Base-by-base conservation (phyloP, 2,888 invertebrate genomes). In the Diloba caeruleocephala region DNA sequence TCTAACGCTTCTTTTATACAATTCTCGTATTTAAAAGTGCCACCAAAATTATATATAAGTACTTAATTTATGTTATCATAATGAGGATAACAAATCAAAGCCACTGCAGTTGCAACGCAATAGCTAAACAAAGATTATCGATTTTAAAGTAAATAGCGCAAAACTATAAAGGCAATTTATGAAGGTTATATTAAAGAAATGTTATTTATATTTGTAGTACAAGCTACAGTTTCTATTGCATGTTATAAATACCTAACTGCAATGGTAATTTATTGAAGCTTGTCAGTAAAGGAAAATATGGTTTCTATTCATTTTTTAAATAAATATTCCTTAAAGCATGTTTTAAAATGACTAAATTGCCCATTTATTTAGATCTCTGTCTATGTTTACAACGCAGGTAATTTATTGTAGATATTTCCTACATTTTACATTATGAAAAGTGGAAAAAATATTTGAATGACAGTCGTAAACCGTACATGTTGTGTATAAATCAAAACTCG, bases 211-310 rank as follows among this genome's bases (percentile, higher is more conserved):
- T 44, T 50, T 44, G 14, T 51, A 32, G 14, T 42, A 32, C 38
- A 59, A 52, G 31, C 33, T 23, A 54, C 54, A 4, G 29, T 52
- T 59, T 52, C 45, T 44, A 50, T 69, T 64, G 73, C 71, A 71
- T 71, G 70, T 48, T 61, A 46, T 36, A 53, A 70, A 71, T 71
- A 42, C 50, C 39, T 37, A 61, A 61, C 37, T 61, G 67, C 64
- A 67, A 41, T 49, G 8, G 2, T 7, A 50, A 42, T 58, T 69
- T 66, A 71, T 70, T 36, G 17, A 6, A 32, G 55, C 14, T 50
- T 48, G 55, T 62, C 72, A 63, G 54, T 44, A 8, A 50, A 68
- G 15, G 14, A 71, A 63, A 57, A 68, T 68, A 54, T 53, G 32
- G 6, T n/a, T 2, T n/a, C 31, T 25, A 41, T 25, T 44, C 14